Base-by-base conservation (phyloP, 2,797 vertebrate species). In the Cynodonichthys magdalenae region DNA sequence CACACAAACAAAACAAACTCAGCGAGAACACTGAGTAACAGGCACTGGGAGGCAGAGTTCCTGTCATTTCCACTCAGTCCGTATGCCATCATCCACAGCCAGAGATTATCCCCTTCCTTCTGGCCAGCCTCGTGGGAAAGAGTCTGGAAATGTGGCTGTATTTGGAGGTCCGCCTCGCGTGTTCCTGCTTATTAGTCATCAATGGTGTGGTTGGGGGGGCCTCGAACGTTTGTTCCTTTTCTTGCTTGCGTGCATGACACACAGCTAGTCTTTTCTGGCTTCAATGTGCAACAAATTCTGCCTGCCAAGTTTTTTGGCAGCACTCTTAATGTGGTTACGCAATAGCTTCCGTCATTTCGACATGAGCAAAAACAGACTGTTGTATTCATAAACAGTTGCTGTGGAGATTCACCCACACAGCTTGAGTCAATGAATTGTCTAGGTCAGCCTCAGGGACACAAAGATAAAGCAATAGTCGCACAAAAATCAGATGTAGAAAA, bases 41-140 rank as follows among this genome's bases (percentile, higher is more conserved):
- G 53, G 62, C 68, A 63, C 60, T 24, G 4, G 75, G 68, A 80
- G 61, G 49, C 59, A 56, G 68, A 72, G 59, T 58, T 46, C 65
- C 54, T 74, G 67, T 49, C 54, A 55, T 74, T 83, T 79, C 71
- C 69, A 66, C 67, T 59, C 53, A 52, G 55, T 59, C 49, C 20
- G 54, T 42, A 27, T 59, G 77, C 75, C 82, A 77, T 65, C 76
- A 54, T 55, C 67, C 68, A 62, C 63, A 74, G 74, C 82, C 76
- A 85, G 80, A 87, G 81, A 89, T 86, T 74, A 84, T 84, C 86
- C 84, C 84, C 64, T 81, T 80, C 75, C 77, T 87, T 76, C 86
- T 89, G 86, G 86, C 84, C 78, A 31, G 82, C 77, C 81, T 88
- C 80, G 83, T 89, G 89, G 86, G 89, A 92, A 91, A 82, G 78